Evolutionary conservation across 2,797 vertebrate genomes (phyloP), one percentile per base, ranked within the genome.

Genomic region (Xyrichtys novacula): DNA sequence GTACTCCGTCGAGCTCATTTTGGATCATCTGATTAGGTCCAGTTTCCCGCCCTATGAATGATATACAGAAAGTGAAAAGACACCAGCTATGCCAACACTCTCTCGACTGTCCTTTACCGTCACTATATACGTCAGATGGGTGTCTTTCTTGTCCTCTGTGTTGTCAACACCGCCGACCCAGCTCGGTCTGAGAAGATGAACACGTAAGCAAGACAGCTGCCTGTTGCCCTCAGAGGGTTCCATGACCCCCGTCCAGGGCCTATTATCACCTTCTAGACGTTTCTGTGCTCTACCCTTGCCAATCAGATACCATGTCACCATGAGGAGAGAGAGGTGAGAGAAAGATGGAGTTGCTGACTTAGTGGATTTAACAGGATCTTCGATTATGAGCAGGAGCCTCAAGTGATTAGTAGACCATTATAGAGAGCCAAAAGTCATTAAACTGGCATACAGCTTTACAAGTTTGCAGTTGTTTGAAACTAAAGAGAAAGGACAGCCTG

Each of bases 261-360:
- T 69, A 81, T 92, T 90, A 88, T 85, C 87, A 76, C 83, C 79
- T 88, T 87, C 87, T 91, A 84, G 72, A 85, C 26, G 68, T 91
- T 89, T 89, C 89, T 74, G 59, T 4, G 0, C 11, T 42, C 72
- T 12, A 81, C 34, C 38, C 34, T 42, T 52, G 47, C 28, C 64
- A 57, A 42, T 65, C 54, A 53, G 42, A 58, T 15, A 5, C 38
- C 54, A 47, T 78, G 81, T 87, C 83, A 89, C 84, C 69, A 55
- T 63, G 55, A 49, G 52, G 23, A 57, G 20, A 76, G 63, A 69
- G 68, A 66, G 61, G 48, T 65, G 42, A 68, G 38, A 88, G 86
- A 86, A 65, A 81, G 83, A 86, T 62, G 61, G 53, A 65, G 71
- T 46, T 25, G 43, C 62, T 64, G 50, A 19, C 49, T 65, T 40